Conservation (phyloP, 2,888 invertebrate genomes). For the Catocala nupta region DNA sequence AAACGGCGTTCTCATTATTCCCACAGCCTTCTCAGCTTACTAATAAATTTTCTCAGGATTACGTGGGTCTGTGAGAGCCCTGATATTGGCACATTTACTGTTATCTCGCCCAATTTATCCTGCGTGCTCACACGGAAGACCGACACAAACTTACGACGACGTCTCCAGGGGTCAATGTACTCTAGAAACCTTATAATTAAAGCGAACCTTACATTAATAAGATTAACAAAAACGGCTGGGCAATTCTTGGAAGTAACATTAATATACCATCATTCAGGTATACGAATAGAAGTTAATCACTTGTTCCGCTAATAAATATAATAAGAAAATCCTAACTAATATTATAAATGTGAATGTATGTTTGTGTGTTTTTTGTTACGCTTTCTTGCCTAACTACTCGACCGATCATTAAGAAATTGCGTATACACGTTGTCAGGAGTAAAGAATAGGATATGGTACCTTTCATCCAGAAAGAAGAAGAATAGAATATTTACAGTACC, state of each 20-base stretch:
- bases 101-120: slow-evolving; percentile 37
- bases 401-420: too few species aligned
- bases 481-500: too few species aligned
- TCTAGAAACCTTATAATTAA: slow-evolving; percentile 4
- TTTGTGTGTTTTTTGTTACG: too few species aligned
- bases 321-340: too few species aligned
- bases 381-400: too few species aligned
- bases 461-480: too few species aligned
- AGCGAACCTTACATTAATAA: background rate
- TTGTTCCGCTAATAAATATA: slow-evolving; percentile 24
- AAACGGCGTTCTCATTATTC: slow-evolving; percentile 19
- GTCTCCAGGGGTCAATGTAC: slow-evolving; percentile 1
- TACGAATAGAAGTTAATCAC: slow-evolving; percentile 29
- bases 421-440: too few species aligned
- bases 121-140: slow-evolving; percentile 15
- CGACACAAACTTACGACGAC: slow-evolving; percentile 5
- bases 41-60: slow-evolving; percentile 62
- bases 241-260: slow-evolving; percentile 26
- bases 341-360: too few species aligned
- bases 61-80: slow-evolving; percentile 47
- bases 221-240: slow-evolving; percentile 14
- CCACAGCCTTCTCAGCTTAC: slow-evolving; percentile 40
- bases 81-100: slow-evolving; percentile 45
- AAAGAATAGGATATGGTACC: too few species aligned
- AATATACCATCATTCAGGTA: slow-evolving; percentile 17